These are phyloP conservation scores for Abscondita cerata DNA, from an alignment of 2,888 invertebrate species.

Conservation along the genomic window DNA sequence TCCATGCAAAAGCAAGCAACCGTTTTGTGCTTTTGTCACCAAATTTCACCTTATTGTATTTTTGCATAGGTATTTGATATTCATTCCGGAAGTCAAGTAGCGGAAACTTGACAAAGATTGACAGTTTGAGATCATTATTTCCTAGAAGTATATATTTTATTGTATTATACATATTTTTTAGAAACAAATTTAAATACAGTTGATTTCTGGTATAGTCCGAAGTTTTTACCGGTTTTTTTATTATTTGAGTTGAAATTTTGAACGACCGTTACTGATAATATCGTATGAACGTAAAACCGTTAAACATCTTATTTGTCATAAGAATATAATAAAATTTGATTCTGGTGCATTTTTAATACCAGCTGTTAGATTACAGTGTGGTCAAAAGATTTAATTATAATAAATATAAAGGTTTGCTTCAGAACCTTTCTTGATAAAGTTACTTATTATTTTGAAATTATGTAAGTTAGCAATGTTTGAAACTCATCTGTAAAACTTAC, in stretches of 20 bases:
- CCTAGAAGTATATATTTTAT: conserved; percentile 26
- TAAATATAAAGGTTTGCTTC: too few species aligned
- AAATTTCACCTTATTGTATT: conserved; percentile 23
- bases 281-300: background rate
- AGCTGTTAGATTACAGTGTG: too few species aligned
- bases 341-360: too few species aligned
- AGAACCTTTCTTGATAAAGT: too few species aligned
- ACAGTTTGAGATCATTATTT: conserved; percentile 38
- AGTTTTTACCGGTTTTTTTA: background rate
- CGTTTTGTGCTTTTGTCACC: conserved; percentile 21
- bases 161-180: conserved; percentile 18
- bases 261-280: conserved; percentile 10
- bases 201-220: background rate
- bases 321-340: background rate
- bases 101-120: conserved; percentile 40
- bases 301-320: background rate
- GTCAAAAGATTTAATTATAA: too few species aligned
- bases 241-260: background rate
- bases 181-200: conserved; percentile 26
- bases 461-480: too few species aligned
- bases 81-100: conserved; percentile 40
- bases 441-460: too few species aligned
- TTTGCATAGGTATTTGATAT: conserved; percentile 34
- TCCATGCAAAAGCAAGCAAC: conserved; percentile 30
- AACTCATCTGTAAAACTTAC: too few species aligned